Evolutionary conservation across 23 tunicate species (phyloP).

Genomic region (Phallusia fumigata): DNA sequence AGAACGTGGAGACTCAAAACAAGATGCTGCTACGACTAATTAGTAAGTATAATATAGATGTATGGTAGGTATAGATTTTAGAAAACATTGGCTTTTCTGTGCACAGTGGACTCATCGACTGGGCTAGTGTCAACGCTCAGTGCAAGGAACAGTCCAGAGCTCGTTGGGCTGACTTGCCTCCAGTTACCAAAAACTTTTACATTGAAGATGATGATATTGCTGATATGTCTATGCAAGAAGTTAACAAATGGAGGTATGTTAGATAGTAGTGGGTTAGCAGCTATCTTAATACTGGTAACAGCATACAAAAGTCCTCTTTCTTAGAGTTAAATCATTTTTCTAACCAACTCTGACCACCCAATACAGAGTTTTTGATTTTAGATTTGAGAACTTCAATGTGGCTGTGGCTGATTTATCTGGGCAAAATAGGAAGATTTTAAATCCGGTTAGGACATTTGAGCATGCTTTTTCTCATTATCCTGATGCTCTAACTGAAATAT

Average conservation of each 20-base stretch:
- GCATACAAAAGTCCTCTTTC: not conserved
- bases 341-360: no score
- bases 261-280: not conserved
- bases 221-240: constrained; percentile 53
- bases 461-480: constrained; percentile 91
- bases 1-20: not conserved
- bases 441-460: constrained; percentile 79
- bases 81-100: no score
- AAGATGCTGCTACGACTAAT: not conserved
- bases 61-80: not conserved
- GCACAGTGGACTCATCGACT: constrained; percentile 44
- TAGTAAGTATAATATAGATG: not conserved
- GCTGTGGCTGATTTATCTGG: constrained; percentile 52
- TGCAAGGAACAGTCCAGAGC: constrained; percentile 23
- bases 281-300: no score
- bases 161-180: constrained; percentile 56
- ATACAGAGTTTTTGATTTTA: constrained; percentile 17
- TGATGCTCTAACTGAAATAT: constrained; percentile 51
- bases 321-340: not conserved
- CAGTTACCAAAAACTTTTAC: constrained; percentile 70
- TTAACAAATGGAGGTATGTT: constrained; percentile 67
- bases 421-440: constrained; percentile 27
- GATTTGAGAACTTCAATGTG: constrained; percentile 53
- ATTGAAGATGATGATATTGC: constrained; percentile 69
- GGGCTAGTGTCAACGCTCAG: constrained; percentile 31